Conservation (phyloP, 1,140 invertebrate genomes). For the Sarcophaga peregrina region DNA sequence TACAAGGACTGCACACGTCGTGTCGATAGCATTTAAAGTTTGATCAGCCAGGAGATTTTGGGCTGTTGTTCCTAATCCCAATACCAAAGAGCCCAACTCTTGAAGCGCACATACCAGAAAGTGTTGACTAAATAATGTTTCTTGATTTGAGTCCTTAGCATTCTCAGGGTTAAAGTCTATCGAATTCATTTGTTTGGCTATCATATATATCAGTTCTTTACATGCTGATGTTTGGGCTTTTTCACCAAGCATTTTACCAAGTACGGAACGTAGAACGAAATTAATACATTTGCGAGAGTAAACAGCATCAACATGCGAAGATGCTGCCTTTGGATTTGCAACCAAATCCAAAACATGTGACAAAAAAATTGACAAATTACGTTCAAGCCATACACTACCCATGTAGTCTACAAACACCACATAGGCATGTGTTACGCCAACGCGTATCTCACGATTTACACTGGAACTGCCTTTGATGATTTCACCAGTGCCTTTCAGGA, state of each 20-base stretch:
- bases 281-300: slow-evolving; percentile 97
- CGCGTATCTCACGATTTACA: slow-evolving; percentile 93
- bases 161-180: slow-evolving; percentile 92
- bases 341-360: slow-evolving; percentile 92
- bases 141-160: slow-evolving; percentile 88
- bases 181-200: slow-evolving; percentile 94
- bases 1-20: slow-evolving; percentile 75
- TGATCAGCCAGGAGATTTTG: slow-evolving; percentile 89
- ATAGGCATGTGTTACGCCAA: slow-evolving; percentile 95
- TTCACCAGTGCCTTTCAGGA: slow-evolving; percentile 93
- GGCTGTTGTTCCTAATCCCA: slow-evolving; percentile 91
- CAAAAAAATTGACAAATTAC: slow-evolving; percentile 86
- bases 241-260: slow-evolving; percentile 95
- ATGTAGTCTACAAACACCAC: slow-evolving; percentile 93
- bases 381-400: slow-evolving; percentile 93
- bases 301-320: slow-evolving; percentile 96
- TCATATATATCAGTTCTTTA: slow-evolving; percentile 92
- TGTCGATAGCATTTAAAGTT: slow-evolving; percentile 76
- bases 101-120: slow-evolving; percentile 93
- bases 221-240: slow-evolving; percentile 95
- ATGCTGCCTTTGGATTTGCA: slow-evolving; percentile 91
- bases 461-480: slow-evolving; percentile 95
- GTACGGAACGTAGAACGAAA: slow-evolving; percentile 90
- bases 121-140: slow-evolving; percentile 93
- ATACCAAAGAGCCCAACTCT: slow-evolving; percentile 87